Evolutionary conservation across 2,888 invertebrate species (phyloP), one percentile per base, ranked within the genome.

Genomic region (Mimachlamys varia): DNA sequence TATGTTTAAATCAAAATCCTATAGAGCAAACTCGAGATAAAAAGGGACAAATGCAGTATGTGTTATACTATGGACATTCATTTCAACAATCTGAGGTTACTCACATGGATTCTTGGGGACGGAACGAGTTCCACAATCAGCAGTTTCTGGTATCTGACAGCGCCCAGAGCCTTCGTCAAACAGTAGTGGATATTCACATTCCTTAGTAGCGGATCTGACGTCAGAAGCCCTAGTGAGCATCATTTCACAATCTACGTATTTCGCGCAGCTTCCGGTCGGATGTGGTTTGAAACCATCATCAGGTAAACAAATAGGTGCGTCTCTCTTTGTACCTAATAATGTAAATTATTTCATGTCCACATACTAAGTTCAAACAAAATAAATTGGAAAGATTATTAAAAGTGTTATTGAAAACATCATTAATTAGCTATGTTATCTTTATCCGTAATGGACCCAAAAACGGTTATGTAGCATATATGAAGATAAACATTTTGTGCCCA

Each of bases 101-200:
- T 76, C 33, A 76, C 76, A 76, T 13, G 76, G 76, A 33, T 76
- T 76, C 33, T 76, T 76, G 12, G 76, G 76, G 22, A 76, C 76
- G 33, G 76, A 76, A 33, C 76, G 76, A 76, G 76, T 76, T 76
- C 76, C 76, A 76, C 76, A 76, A 0, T 76, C 76, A 2, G 76
- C 76, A 7, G 33, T 27, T 76, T 76, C 76, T 17, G 76, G 76
- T 15, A 76, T 33, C 33, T 76, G 76, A 27, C 76, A 76, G 27
- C 76, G 22, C 33, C 76, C 76, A 19, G 88, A 88, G 27, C 38
- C 88, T 19, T 91, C 89, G 38, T 91, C 91, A 88, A 91, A 91
- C 33, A 91, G 50, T 19, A 88, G 76, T 0, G 91, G 91, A 37
- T 91, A 91, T 44, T 89, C 62, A 55, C 91, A 91, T 58, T 91